Evolutionary conservation across 2,888 invertebrate genomes (phyloP).

Genomic region (Pseudolycoriella hygida): DNA sequence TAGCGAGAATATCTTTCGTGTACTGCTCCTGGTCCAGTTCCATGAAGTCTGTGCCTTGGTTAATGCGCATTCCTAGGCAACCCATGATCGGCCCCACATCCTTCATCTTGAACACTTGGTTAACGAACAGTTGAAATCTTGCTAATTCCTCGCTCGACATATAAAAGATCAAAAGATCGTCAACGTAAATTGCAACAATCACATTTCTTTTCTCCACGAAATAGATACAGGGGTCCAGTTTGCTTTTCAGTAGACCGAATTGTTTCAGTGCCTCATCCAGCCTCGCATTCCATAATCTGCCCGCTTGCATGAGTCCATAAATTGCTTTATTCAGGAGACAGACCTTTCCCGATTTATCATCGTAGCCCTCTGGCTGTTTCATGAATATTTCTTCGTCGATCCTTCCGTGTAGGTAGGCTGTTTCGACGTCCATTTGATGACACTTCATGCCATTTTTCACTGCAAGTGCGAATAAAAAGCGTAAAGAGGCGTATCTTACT

Average conservation of each 20-base stretch:
- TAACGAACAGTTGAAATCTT: not conserved
- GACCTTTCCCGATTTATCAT: constrained; percentile 11
- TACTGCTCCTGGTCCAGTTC: not conserved
- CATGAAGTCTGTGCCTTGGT: constrained; percentile 4
- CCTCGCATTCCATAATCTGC: constrained; percentile 11
- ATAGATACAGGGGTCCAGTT: constrained; percentile 10
- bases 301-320: constrained; percentile 11
- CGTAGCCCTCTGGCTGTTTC: constrained; percentile 6
- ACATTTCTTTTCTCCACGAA: constrained; percentile 3
- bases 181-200: constrained; percentile 9
- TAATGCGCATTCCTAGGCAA: constrained; percentile 9
- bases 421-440: too few species aligned
- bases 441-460: too few species aligned
- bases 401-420: not conserved
- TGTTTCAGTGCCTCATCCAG: constrained; percentile 8
- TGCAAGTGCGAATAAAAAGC: too few species aligned
- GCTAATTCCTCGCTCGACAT: not conserved
- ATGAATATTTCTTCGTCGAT: not conserved
- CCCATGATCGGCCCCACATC: constrained; percentile 9
- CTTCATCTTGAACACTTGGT: constrained; percentile 7
- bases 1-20: not conserved
- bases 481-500: too few species aligned
- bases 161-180: constrained; percentile 9
- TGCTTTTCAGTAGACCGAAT: constrained; percentile 8
- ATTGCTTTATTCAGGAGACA: constrained; percentile 4